Evolutionary conservation across 2,113 vertebrate genomes (phyloP).

Genomic region (Trematocara marginatum): DNA sequence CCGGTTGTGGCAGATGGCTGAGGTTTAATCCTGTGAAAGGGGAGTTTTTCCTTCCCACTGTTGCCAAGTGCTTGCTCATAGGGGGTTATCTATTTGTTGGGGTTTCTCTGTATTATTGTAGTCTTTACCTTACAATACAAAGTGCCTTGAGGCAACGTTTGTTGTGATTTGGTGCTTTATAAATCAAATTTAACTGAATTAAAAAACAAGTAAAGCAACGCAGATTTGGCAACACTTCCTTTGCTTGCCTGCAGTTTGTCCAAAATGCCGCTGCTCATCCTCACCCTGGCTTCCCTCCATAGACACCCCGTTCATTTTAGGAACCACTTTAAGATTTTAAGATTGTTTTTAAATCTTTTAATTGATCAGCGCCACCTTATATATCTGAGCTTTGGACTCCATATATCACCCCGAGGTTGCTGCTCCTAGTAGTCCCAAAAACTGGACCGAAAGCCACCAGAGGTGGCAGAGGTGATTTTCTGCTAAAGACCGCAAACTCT

Average conservation of each 20-base stretch:
- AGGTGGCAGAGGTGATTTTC: background rate
- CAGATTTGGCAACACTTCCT: background rate
- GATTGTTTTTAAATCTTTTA: background rate
- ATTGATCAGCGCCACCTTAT: background rate
- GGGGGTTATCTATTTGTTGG: background rate
- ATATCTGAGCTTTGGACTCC: background rate
- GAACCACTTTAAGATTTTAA: background rate
- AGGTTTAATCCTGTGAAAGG: background rate
- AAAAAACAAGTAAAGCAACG: background rate
- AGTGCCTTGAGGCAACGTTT: background rate
- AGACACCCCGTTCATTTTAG: background rate
- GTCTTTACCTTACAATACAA: background rate
- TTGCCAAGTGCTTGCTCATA: background rate
- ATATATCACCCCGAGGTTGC: background rate
- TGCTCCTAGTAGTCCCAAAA: background rate
- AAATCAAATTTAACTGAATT: background rate
- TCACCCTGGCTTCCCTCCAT: background rate
- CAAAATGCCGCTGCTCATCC: background rate
- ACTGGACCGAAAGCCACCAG: background rate
- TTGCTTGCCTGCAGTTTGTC: background rate
- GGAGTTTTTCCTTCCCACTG: background rate
- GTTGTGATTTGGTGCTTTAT: background rate
- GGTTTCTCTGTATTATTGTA: background rate
- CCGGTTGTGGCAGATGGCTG: background rate
- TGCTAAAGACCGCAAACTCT: background rate